Conservation (phyloP, 2,888 invertebrate genomes). For the Cataglyphis albicans region DNA sequence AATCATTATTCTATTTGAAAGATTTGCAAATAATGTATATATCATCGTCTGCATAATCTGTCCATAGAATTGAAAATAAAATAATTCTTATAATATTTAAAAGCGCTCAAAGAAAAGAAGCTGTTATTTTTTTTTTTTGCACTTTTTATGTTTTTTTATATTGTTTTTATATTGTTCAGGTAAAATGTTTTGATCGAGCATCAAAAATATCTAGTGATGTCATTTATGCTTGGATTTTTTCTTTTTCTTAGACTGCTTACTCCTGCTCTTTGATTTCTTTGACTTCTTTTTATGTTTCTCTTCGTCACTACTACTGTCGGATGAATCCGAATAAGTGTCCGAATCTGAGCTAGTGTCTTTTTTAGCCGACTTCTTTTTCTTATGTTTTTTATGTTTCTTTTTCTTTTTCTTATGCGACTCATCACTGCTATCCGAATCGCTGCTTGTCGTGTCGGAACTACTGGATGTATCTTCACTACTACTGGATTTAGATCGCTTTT, state of each 20-base stretch:
- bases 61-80: slow-evolving; percentile 57
- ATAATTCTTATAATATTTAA: slow-evolving; percentile 53
- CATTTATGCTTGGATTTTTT: slow-evolving; percentile 90
- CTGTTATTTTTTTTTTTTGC: slow-evolving; percentile 27
- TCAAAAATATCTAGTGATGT: slow-evolving; percentile 73
- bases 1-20: slow-evolving; percentile 24
- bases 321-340: slow-evolving; percentile 89
- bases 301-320: slow-evolving; percentile 89
- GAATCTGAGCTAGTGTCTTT: slow-evolving; percentile 89
- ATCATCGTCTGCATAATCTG: slow-evolving; percentile 52
- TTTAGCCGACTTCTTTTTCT: slow-evolving; percentile 87
- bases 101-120: slow-evolving; percentile 62
- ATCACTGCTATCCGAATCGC: slow-evolving; percentile 86
- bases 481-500: slow-evolving; percentile 85
- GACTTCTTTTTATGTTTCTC: slow-evolving; percentile 89
- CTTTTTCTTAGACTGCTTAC: slow-evolving; percentile 90
- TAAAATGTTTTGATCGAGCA: slow-evolving; percentile 11
- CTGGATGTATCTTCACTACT: slow-evolving; percentile 87
- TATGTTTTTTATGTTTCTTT: slow-evolving; percentile 88
- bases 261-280: slow-evolving; percentile 90
- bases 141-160: not conserved
- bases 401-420: slow-evolving; percentile 87
- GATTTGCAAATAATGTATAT: slow-evolving; percentile 46
- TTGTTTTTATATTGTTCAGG: not conserved
- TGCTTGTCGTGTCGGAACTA: slow-evolving; percentile 86